Conservation (phyloP, 2,888 invertebrate species). For the Agrochola macilenta region DNA sequence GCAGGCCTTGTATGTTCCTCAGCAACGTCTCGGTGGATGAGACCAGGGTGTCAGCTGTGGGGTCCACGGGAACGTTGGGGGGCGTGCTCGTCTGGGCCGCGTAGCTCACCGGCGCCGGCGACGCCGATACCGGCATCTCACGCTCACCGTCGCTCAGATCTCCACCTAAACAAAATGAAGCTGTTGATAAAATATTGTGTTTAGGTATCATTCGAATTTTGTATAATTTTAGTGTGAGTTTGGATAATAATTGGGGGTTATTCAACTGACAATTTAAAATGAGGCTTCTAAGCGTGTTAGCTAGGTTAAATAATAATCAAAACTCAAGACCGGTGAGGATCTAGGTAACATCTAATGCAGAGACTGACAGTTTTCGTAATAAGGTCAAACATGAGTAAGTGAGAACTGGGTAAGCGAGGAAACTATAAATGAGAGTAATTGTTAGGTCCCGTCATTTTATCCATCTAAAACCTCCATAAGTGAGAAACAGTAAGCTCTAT, state of each 20-base stretch:
- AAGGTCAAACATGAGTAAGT: too few relatives aligned
- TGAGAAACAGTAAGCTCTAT: too few relatives aligned
- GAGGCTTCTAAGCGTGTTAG: not conserved
- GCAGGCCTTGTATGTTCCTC: conserved; percentile 98
- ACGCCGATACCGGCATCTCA: conserved; percentile 92
- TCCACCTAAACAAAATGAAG: conserved; percentile 82
- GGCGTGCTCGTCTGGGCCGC: conserved; percentile 92
- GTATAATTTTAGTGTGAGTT: not conserved
- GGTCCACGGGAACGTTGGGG: conserved; percentile 86
- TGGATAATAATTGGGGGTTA: not conserved
- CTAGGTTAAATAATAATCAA: conserved; percentile 25
- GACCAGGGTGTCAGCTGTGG: conserved; percentile 89
- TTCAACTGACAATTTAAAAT: not conserved
- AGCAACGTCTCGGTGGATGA: conserved; percentile 98
- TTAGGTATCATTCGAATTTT: conserved; percentile 43
- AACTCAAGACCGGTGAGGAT: not conserved
- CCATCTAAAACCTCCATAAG: too few relatives aligned
- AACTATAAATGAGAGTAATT: too few relatives aligned
- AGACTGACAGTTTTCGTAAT: conserved; percentile 7
- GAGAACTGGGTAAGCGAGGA: too few relatives aligned
- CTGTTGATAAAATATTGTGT: conserved; percentile 58
- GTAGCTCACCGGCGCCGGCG: conserved; percentile 94
- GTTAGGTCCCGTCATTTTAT: too few relatives aligned
- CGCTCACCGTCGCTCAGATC: conserved; percentile 95
- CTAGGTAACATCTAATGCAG: conserved; percentile 17